Percentiles rank a stretch among this genome's conserved stretches.
phyloP scores from a whole-genome alignment of 1,140 invertebrate species.

The Acyrthosiphon pisum region DNA sequence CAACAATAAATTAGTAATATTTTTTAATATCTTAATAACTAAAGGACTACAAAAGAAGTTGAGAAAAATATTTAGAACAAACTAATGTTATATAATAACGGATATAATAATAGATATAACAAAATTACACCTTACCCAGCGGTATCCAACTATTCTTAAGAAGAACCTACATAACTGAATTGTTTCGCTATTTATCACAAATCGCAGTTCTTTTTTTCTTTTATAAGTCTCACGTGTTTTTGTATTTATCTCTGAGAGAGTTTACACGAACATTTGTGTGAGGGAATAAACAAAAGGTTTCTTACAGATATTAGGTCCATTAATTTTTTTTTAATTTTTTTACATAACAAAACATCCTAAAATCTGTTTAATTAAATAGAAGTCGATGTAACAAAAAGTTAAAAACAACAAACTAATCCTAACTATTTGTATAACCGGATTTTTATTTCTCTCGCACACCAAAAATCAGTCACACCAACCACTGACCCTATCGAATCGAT shows the following conservation, averaged over 20 bases:
- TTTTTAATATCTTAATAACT: background rate
- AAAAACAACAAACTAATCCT: background rate
- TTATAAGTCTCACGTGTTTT: background rate
- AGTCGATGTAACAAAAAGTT: background rate
- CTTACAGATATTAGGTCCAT: background rate
- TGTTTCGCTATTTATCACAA: background rate
- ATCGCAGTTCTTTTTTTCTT: background rate
- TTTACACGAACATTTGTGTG: background rate
- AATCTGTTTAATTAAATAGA: background rate
- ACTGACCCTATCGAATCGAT: slow-evolving; percentile 50
- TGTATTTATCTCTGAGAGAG: background rate
- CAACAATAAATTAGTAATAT: background rate
- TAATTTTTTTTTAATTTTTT: background rate
- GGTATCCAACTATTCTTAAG: background rate
- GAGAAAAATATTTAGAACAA: background rate
- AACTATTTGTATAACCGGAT: background rate
- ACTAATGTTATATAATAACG: background rate
- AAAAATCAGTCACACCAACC: slow-evolving; percentile 40
- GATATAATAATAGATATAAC: background rate
- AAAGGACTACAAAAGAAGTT: background rate
- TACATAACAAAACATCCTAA: background rate
- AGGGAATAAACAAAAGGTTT: background rate
- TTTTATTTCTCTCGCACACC: background rate
- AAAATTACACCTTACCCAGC: background rate
- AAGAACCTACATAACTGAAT: background rate